These are phyloP conservation scores for Pangasianodon gigas DNA, from an alignment of 2,113 vertebrate species.

Conservation along the genomic window DNA sequence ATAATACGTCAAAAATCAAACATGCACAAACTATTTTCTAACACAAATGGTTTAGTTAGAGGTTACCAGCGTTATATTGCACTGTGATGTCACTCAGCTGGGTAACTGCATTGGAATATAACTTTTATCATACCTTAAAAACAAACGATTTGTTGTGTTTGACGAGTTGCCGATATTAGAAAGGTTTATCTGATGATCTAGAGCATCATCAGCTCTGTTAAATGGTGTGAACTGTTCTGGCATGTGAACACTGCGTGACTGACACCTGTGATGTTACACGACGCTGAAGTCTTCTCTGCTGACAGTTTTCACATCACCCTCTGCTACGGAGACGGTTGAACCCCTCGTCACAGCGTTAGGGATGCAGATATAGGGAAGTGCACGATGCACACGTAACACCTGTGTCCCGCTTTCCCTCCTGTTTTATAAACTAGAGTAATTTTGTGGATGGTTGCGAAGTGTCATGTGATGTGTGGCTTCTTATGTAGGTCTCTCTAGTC, in stretches of 20 bases:
- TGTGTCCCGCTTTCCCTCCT: background rate
- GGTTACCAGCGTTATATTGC: background rate
- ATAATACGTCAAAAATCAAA: too few relatives aligned
- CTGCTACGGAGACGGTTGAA: background rate
- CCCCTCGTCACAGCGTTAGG: background rate
- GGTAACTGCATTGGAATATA: too few relatives aligned
- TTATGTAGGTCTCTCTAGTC: background rate
- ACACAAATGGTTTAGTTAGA: too few relatives aligned
- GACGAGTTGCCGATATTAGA: background rate
- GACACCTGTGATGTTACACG: background rate
- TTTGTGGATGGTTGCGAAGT: too few relatives aligned
- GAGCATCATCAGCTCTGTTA: background rate
- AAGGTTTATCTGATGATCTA: background rate
- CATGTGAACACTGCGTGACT: background rate
- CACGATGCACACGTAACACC: background rate
- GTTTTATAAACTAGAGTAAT: background rate
- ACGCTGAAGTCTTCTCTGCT: background rate
- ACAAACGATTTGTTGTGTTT: background rate
- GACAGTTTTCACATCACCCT: slow-evolving; percentile 1
- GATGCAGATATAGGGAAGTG: background rate
- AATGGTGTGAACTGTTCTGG: background rate
- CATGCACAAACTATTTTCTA: too few relatives aligned
- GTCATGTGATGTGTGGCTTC: background rate
- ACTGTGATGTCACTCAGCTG: background rate
- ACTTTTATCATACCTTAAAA: background rate